phyloP scores from a whole-genome alignment of 2,797 vertebrate species.

The Microchirus variegatus region DNA sequence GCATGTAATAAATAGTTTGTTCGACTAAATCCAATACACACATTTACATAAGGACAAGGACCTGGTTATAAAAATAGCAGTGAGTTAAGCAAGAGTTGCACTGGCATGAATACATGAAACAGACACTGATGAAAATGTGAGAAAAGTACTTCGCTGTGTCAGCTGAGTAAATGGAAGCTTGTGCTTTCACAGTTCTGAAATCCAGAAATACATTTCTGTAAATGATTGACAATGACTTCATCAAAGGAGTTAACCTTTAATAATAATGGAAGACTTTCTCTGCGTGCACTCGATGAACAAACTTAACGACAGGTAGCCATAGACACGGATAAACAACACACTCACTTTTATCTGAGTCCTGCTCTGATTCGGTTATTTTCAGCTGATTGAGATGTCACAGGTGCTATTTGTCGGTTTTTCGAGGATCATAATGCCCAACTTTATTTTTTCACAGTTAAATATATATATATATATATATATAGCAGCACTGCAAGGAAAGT shows the following conservation, averaged over 20 bases:
- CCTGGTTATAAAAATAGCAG: constrained; percentile 43
- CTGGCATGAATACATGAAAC: constrained; percentile 40
- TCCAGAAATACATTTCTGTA: constrained; percentile 67
- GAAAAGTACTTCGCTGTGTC: constrained; percentile 27
- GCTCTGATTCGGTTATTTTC: constrained; percentile 58
- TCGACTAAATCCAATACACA: constrained; percentile 46
- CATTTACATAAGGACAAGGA: constrained; percentile 31
- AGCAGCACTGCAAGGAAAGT: constrained; percentile 53
- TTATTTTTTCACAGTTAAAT: constrained; percentile 63
- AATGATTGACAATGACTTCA: constrained; percentile 78
- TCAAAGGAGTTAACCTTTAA: constrained; percentile 74
- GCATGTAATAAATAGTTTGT: constrained; percentile 67
- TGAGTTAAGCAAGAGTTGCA: constrained; percentile 6
- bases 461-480: constrained; percentile 7
- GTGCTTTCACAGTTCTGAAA: constrained; percentile 19
- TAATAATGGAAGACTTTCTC: constrained; percentile 69
- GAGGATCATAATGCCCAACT: constrained; percentile 57
- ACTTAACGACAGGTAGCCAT: constrained; percentile 50
- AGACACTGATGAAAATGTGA: constrained; percentile 30
- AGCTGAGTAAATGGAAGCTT: constrained; percentile 21
- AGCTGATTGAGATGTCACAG: constrained; percentile 57
- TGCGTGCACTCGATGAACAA: constrained; percentile 43
- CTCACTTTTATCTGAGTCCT: constrained; percentile 49
- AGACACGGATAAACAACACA: constrained; percentile 23
- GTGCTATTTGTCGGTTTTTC: constrained; percentile 21